Base-by-base conservation (phyloP, 2,888 invertebrate species). In the Macrosoma leucophasiata region DNA sequence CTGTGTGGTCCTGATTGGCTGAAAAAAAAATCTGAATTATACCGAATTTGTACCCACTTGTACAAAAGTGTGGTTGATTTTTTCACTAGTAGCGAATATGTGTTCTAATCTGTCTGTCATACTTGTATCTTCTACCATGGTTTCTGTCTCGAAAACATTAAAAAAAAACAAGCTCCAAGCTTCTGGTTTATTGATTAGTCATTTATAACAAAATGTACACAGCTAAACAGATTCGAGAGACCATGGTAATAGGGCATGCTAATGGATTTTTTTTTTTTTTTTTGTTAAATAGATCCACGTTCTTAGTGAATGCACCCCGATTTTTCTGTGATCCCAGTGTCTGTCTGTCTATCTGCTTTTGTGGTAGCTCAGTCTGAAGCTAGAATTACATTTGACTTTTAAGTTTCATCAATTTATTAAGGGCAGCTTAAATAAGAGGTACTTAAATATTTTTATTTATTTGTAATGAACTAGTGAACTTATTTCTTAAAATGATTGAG, bases 201-300 rank as follows among this genome's bases (percentile, higher is more conserved):
- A 17, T 7, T 17, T 4, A 17, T 17, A 4, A 17, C 17, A 17
- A 17, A 6, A 11, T 21, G 6, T 27, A 15, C 13, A 13, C 11
- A 8, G 11, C 23, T 15, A 22, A 28, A 33, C 35, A 22, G 22
- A 36, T 43, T 50, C 47, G 50, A 52, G 56, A 61, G 55, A 57
- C 62, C 62, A 69, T 66, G 67, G 64, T 63, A 53, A 50, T 53
- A 50, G 50, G 53, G 64, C 66, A 67, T 67, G 61, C 43, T 48
- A 58, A 64, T 65, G 40, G 36, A 72, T 72, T 71, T 72, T 69
- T 64, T 50, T 57, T n/a, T n/a, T n/a, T n/a, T n/a, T n/a, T n/a
- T n/a, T n/a, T 36, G 35, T 30, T 29, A 35, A 17, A 29, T 36
- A 36, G 43, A 42, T 39, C 38, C 42, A 44, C 41, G 24, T 39